Percentiles rank a stretch among this genome's conserved stretches.
Evolutionary conservation across 2,797 vertebrate species (phyloP).

Genomic region (Microctenopoma lineatum): DNA sequence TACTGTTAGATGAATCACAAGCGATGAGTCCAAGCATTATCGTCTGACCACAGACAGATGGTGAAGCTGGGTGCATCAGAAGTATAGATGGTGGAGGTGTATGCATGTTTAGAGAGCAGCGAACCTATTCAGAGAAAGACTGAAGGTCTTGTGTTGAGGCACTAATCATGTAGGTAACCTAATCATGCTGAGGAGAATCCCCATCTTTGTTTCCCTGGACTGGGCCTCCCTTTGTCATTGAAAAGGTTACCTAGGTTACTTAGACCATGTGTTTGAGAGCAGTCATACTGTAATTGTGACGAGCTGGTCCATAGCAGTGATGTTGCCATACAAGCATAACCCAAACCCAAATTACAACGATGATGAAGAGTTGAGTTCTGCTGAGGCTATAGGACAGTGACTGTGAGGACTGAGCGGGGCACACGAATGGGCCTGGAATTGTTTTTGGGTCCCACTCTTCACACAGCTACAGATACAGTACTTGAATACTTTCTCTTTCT

Average conservation of each 20-base stretch:
- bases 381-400: slow-evolving; percentile 18
- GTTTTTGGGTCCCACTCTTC: no score
- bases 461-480: no score
- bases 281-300: slow-evolving; percentile 40
- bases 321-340: slow-evolving; percentile 35
- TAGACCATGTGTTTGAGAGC: slow-evolving; percentile 55
- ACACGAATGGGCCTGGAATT: no score
- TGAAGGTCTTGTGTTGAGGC: slow-evolving; percentile 50
- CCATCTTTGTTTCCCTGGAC: slow-evolving; percentile 69
- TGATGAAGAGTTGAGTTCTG: slow-evolving; percentile 25
- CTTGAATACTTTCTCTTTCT: no score
- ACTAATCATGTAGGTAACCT: slow-evolving; percentile 76
- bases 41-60: slow-evolving; percentile 66
- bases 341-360: slow-evolving; percentile 26
- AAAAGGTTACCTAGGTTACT: slow-evolving; percentile 66
- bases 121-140: slow-evolving; percentile 46
- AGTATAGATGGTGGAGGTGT: slow-evolving; percentile 26
- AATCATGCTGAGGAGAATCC: slow-evolving; percentile 75
- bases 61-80: slow-evolving; percentile 34
- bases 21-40: slow-evolving; percentile 1
- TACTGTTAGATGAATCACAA: slow-evolving; percentile 54
- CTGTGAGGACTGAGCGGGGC: neutral
- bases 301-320: slow-evolving; percentile 22
- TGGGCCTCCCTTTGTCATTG: slow-evolving; percentile 64
- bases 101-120: slow-evolving; percentile 24